These are phyloP conservation scores for Recurvirostra avosetta DNA, from an alignment of 2,113 vertebrate species.

Conservation along the genomic window DNA sequence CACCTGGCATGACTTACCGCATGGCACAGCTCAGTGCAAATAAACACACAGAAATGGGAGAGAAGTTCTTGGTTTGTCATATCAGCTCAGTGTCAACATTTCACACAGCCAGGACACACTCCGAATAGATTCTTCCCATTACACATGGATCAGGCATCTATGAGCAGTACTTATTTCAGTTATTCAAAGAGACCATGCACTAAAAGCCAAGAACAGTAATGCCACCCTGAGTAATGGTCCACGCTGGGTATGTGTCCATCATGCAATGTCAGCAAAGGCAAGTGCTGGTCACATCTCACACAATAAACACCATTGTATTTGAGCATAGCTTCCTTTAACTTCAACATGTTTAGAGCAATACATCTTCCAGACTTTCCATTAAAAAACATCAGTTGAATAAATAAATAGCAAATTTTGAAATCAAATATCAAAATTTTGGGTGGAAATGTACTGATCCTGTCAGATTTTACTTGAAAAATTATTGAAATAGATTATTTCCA, in stretches of 20 bases:
- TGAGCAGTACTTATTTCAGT: background rate
- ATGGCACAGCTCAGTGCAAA: background rate
- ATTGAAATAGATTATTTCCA: background rate
- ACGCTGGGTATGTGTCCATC: background rate
- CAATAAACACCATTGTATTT: background rate
- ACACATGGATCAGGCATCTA: background rate
- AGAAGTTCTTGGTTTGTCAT: background rate
- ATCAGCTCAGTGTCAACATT: background rate
- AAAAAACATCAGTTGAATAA: background rate
- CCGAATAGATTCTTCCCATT: background rate
- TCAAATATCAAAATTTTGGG: background rate
- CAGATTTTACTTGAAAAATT: background rate
- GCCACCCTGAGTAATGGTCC: background rate
- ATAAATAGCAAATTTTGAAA: background rate
- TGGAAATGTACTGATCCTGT: background rate
- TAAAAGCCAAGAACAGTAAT: background rate
- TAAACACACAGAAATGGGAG: background rate
- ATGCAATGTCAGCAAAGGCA: background rate
- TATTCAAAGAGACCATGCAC: background rate
- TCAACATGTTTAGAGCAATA: background rate
- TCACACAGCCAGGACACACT: background rate
- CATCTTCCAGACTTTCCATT: background rate
- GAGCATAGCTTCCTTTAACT: background rate
- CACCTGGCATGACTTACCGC: background rate
- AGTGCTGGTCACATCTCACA: background rate